Evolutionary conservation across 2,113 vertebrate species (phyloP).

Genomic region (Antechinus flavipes): DNA sequence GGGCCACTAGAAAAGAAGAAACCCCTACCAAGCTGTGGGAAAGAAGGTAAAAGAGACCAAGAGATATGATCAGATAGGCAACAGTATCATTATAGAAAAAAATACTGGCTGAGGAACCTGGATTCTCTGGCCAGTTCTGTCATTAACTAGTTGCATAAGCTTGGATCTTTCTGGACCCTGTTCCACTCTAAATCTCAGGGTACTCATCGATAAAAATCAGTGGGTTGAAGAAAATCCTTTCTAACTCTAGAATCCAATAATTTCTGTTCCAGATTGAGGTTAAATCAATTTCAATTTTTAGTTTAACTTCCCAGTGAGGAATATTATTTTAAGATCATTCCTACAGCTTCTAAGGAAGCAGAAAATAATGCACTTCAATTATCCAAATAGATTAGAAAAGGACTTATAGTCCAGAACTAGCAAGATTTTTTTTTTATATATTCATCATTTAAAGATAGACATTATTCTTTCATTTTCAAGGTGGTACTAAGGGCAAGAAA

Average conservation of each 20-base stretch:
- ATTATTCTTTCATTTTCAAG: no score
- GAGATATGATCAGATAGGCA: not conserved
- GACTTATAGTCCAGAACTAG: conserved; percentile 7
- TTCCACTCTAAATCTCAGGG: not conserved
- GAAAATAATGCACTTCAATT: not conserved
- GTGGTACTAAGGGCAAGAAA: not conserved
- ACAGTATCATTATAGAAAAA: not conserved
- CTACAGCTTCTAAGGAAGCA: not conserved
- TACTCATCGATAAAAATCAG: not conserved
- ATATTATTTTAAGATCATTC: not conserved
- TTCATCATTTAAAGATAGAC: not conserved
- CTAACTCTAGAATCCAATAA: not conserved
- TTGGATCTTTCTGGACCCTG: not conserved
- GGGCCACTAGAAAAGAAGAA: not conserved
- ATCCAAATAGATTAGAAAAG: not conserved
- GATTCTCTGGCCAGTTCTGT: not conserved
- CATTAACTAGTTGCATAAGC: not conserved
- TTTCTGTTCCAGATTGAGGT: not conserved
- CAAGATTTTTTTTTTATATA: not conserved
- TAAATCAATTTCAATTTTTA: not conserved
- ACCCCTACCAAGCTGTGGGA: not conserved
- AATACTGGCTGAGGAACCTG: not conserved
- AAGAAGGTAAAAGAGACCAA: not conserved
- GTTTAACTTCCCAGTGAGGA: not conserved
- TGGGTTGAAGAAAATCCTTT: not conserved